A percentile compares a stretch with the other conserved stretches of the same genome.
Evolutionary conservation across 1,140 invertebrate genomes (phyloP).

Genomic region (Nephila pilipes): DNA sequence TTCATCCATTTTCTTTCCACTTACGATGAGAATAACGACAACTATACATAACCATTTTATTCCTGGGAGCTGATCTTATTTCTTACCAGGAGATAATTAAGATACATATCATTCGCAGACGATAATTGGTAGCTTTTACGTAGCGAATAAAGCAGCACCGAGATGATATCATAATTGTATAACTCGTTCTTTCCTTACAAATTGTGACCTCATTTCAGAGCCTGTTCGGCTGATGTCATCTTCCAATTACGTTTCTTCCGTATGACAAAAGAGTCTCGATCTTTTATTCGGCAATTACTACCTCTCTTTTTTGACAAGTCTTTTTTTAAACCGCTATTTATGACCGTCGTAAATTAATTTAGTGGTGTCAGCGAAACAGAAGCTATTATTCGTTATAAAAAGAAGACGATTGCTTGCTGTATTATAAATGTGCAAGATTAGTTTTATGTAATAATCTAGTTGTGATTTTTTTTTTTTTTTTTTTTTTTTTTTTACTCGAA

Average conservation of each 20-base stretch:
- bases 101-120: constrained; percentile 16
- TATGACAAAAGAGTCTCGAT: constrained; percentile 15
- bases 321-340: constrained; percentile 18
- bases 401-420: too few species aligned
- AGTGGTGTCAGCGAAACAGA: background rate
- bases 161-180: constrained; percentile 35
- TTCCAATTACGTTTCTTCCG: constrained; percentile 9
- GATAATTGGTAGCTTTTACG: background rate
- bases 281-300: constrained; percentile 19
- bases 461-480: too few species aligned
- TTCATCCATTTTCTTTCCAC: background rate
- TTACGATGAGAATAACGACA: background rate
- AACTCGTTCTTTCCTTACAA: background rate
- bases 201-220: constrained; percentile 40
- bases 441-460: too few species aligned
- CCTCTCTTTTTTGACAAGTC: constrained; percentile 32
- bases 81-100: background rate
- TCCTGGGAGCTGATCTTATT: background rate
- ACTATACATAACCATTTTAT: background rate
- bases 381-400: too few species aligned
- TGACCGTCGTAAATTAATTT: constrained; percentile 25
- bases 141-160: background rate
- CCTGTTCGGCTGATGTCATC: constrained; percentile 56
- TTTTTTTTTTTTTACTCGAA: too few species aligned
- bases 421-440: too few species aligned